phyloP scores from a whole-genome alignment of 2,888 invertebrate species.

The Eulithis testata region DNA sequence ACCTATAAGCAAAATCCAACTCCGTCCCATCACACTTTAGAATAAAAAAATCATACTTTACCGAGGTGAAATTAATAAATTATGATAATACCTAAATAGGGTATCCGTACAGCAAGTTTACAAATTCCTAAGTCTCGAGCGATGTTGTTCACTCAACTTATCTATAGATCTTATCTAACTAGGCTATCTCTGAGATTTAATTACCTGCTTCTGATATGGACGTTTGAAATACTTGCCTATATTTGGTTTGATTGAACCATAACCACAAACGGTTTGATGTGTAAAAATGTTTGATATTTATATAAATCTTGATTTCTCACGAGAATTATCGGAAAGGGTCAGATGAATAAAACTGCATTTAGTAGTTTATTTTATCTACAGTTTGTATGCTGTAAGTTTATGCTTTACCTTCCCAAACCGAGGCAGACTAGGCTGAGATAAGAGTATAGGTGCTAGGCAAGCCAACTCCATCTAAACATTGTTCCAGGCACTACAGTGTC shows the following conservation, averaged over 20 bases:
- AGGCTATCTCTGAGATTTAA: constrained; percentile 44
- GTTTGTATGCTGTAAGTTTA: too few species aligned
- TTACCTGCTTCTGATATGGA: constrained; percentile 32
- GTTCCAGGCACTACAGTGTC: too few species aligned
- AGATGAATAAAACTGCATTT: too few species aligned
- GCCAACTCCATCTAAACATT: too few species aligned
- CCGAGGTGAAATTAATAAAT: neutral
- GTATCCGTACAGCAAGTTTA: neutral
- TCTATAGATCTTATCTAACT: constrained; percentile 45
- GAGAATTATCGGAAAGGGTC: neutral
- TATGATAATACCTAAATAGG: neutral
- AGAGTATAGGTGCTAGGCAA: too few species aligned
- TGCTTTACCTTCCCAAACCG: too few species aligned
- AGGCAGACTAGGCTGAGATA: too few species aligned
- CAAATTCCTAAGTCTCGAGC: neutral
- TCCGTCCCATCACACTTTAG: too few species aligned
- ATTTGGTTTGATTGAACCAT: constrained; percentile 30
- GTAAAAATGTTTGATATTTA: constrained; percentile 11
- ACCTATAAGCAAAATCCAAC: too few species aligned
- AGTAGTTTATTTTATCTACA: too few species aligned
- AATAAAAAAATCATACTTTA: too few species aligned
- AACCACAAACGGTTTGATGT: constrained; percentile 2
- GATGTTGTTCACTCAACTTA: constrained; percentile 12
- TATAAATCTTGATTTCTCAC: constrained; percentile 1
- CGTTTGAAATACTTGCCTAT: constrained; percentile 35